Conservation (phyloP, 2,888 invertebrate species). For the Seira sanloemensis region DNA sequence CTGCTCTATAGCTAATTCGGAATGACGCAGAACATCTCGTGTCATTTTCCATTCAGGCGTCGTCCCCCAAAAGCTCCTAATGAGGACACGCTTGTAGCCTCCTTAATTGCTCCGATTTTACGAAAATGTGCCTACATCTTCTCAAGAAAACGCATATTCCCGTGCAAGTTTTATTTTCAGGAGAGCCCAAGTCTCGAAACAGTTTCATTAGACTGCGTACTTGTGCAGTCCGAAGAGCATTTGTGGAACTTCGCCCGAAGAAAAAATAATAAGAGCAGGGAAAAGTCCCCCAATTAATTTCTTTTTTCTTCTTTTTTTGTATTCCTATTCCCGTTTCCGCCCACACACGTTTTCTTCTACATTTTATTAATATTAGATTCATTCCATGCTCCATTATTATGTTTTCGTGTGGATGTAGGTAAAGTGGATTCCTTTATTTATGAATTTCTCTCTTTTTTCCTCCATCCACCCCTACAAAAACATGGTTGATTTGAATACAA, state of each 20-base stretch:
- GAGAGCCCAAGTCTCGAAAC: background rate
- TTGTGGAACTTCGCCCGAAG: background rate
- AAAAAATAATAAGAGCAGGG: background rate
- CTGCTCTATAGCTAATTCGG: no score
- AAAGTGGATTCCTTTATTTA: background rate
- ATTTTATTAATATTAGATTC: background rate
- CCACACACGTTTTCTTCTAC: background rate
- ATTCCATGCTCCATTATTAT: background rate
- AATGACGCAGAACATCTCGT: no score
- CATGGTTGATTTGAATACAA: background rate
- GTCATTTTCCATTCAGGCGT: no score
- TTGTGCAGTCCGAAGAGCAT: background rate
- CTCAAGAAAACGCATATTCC: no score
- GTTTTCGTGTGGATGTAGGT: background rate
- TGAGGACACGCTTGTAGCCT: background rate
- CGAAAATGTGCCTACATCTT: background rate
- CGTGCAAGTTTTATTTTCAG: background rate
- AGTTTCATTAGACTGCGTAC: background rate
- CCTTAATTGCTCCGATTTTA: background rate
- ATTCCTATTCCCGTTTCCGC: background rate
- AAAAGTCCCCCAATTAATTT: slow-evolving; percentile 52
- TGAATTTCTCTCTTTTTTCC: no score
- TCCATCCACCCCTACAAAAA: background rate
- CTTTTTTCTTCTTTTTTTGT: slow-evolving; percentile 18
- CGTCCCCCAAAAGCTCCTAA: background rate